phyloP scores from a whole-genome alignment of 2,888 invertebrate species.

The Lasioglossum marginatum region DNA sequence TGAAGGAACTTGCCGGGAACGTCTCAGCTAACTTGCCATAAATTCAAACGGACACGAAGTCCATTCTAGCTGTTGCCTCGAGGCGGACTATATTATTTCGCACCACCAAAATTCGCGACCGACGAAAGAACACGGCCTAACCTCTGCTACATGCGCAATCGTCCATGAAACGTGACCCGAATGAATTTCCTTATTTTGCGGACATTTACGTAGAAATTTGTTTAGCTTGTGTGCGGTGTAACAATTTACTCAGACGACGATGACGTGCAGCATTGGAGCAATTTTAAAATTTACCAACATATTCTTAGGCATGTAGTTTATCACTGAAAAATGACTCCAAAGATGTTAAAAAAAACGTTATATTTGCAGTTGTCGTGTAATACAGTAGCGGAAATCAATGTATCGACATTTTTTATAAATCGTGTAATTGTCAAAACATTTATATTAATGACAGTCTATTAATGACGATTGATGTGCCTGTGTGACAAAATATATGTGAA shows the following conservation, averaged over 20 bases:
- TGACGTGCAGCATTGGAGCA: not conserved
- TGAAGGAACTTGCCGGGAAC: slow-evolving; percentile 71
- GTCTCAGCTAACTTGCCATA: slow-evolving; percentile 76
- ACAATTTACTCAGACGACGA: not conserved
- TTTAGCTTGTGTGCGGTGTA: not conserved
- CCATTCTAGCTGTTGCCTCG: slow-evolving; percentile 30
- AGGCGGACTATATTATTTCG: slow-evolving; percentile 58
- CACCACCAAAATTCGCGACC: slow-evolving; percentile 41
- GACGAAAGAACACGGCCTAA: not conserved
- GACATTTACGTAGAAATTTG: not conserved
- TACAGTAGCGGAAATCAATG: no score
- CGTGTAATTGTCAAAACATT: no score
- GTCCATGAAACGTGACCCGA: not conserved
- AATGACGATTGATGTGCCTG: no score
- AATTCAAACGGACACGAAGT: slow-evolving; percentile 72
- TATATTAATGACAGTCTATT: no score
- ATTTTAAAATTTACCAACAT: no score
- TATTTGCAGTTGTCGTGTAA: no score
- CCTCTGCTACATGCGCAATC: not conserved
- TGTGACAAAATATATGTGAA: no score
- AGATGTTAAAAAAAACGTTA: no score
- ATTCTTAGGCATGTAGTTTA: no score
- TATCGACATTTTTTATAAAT: no score
- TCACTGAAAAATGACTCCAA: no score
- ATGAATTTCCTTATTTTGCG: not conserved